Evolutionary conservation across 1,140 invertebrate genomes (phyloP), one percentile per base, ranked within the genome.

Genomic region (Pogonomyrmex californicus): DNA sequence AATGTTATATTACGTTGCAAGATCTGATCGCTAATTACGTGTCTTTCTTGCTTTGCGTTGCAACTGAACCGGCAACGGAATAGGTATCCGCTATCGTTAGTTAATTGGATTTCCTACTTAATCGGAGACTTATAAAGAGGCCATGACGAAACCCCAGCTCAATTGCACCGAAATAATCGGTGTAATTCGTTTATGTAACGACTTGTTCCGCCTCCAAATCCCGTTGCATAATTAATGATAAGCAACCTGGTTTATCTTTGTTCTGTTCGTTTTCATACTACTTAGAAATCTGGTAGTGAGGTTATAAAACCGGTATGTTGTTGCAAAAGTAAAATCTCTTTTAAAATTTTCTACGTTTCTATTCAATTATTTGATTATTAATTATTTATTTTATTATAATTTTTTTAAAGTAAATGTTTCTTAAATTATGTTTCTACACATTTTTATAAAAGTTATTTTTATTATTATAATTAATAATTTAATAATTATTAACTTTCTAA

Each of bases 101-200:
- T 33, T 75, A 83, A 83, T 60, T 75, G 79, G 79, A 75, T 83
- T 75, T 83, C 54, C 79, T 62, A 70, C n/a, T 73, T 83, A 75
- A 73, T 83, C 68, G 54, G 54, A 68, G 77, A 41, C 30, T 30
- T 54, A 58, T 82, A 82, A 71, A 71, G 30, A 3, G 10, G 30
- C 51, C 1, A 30, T 83, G 79, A 44, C 79, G 49, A 71, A 82
- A 82, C 12, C 4, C 10, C 30, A 17, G 14, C 1, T 82, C 79
- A 47, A 44, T 82, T 58, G 66, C 65, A 68, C 30, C 66, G 41
- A 73, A 82, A 83, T 83, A n/a, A 83, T 70, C 66, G 79, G 17
- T 54, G 77, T 36, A 33, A 33, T 47, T 68, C 14, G 4, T 36
- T 79, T 81, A 81, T 14, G 63, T 68, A 81, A 81, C 9, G 23